Percentiles rank a stretch among this genome's conserved stretches.
These are phyloP conservation scores for Piaya cayana DNA, from an alignment of 2,113 vertebrate species.

Conservation along the genomic window DNA sequence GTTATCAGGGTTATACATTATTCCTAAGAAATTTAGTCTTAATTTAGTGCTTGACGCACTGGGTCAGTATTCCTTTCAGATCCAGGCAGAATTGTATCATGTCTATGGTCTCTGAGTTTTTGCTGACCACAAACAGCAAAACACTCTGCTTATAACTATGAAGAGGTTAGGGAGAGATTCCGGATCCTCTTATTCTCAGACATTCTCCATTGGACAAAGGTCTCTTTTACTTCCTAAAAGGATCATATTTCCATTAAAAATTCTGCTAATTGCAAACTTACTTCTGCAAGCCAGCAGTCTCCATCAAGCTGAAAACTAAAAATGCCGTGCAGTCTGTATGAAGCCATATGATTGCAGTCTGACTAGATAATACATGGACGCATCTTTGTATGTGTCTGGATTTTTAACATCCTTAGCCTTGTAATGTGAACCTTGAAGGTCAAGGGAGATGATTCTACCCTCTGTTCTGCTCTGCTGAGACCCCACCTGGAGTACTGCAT, in stretches of 20 bases:
- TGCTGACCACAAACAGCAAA: not conserved
- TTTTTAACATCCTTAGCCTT: not conserved
- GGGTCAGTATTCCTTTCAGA: not conserved
- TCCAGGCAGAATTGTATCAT: not conserved
- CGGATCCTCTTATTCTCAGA: not conserved
- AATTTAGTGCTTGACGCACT: not conserved
- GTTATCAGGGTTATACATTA: not conserved
- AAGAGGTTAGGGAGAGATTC: not conserved
- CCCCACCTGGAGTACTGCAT: fast-evolving
- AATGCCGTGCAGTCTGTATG: not conserved
- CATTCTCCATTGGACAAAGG: not conserved
- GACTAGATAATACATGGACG: not conserved
- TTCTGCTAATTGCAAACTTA: not conserved
- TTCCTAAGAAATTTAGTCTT: not conserved
- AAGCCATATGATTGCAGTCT: not conserved
- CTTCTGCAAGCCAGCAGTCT: not conserved
- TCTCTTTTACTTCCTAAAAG: not conserved
- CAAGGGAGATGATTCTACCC: not conserved
- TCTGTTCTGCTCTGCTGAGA: not conserved
- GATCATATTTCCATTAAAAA: not conserved
- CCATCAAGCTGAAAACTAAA: not conserved
- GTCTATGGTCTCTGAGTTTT: not conserved
- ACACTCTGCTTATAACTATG: not conserved
- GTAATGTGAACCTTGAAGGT: not conserved
- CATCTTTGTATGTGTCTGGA: not conserved